A percentile compares a stretch with the other conserved stretches of the same genome.
phyloP scores from a whole-genome alignment of 2,797 vertebrate species.

The Arremon brunneinucha region DNA sequence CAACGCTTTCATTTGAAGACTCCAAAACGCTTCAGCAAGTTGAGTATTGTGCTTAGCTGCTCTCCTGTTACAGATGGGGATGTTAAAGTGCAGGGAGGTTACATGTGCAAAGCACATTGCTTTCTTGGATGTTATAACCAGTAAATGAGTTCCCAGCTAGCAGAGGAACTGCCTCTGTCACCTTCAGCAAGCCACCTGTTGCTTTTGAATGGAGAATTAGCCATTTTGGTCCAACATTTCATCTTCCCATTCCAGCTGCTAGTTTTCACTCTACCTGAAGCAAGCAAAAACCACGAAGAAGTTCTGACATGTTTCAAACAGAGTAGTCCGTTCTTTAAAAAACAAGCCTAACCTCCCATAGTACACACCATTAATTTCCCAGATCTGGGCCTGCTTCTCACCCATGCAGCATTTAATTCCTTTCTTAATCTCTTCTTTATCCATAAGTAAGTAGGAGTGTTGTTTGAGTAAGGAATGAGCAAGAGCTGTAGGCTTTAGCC shows the following conservation, averaged over 20 bases:
- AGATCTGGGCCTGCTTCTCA: not conserved
- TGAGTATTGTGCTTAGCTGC: not conserved
- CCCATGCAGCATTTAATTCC: not conserved
- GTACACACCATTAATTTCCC: not conserved
- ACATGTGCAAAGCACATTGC: constrained; percentile 54
- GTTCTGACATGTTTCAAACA: not conserved
- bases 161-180: constrained; percentile 17
- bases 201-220: constrained; percentile 10
- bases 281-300: not conserved
- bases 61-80: constrained; percentile 5
- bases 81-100: constrained; percentile 35
- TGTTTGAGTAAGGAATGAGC: constrained; percentile 29
- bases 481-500: constrained; percentile 34
- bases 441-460: constrained; percentile 25
- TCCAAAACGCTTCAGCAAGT: not conserved
- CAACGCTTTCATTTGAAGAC: not conserved
- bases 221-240: not conserved
- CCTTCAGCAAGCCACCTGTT: constrained; percentile 48
- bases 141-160: constrained; percentile 26
- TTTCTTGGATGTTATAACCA: constrained; percentile 19
- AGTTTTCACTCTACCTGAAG: constrained; percentile 13
- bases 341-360: not conserved
- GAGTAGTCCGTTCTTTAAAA: not conserved
- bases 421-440: constrained; percentile 9
- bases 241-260: not conserved